phyloP scores from a whole-genome alignment of 1,140 invertebrate genomes.

The Drosophila parabipectinata region DNA sequence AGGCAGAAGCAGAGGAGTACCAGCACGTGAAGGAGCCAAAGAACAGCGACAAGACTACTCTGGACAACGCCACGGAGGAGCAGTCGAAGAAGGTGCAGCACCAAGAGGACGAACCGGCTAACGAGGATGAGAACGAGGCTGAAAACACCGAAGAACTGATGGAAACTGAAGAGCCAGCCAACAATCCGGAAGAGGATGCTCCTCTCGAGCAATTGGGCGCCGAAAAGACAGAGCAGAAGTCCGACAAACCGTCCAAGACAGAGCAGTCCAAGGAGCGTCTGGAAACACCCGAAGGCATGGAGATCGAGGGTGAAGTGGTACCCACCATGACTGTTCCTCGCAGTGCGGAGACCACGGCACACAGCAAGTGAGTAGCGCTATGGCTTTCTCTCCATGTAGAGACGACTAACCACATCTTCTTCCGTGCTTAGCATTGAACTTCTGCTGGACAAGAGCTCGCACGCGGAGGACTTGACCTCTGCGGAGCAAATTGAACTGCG shows the following conservation, averaged over 20 bases:
- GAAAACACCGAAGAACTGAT: constrained; percentile 84
- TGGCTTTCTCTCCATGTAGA: not conserved
- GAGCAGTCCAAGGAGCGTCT: constrained; percentile 83
- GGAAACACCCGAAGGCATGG: constrained; percentile 84
- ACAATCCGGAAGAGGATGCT: constrained; percentile 79
- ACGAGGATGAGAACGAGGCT: constrained; percentile 85
- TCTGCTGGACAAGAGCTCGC: constrained; percentile 62
- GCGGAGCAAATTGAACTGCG: constrained; percentile 70
- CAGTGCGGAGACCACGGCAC: constrained; percentile 88
- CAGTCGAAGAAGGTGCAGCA: constrained; percentile 90
- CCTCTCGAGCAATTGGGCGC: constrained; percentile 85
- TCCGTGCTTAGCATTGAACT: constrained; percentile 60
- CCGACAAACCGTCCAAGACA: constrained; percentile 85
- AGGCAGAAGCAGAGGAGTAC: constrained; percentile 86
- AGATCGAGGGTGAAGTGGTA: constrained; percentile 91
- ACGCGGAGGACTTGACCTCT: constrained; percentile 59
- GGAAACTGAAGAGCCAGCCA: constrained; percentile 61
- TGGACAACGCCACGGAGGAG: constrained; percentile 91
- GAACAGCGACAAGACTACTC: constrained; percentile 86
- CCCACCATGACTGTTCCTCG: constrained; percentile 88
- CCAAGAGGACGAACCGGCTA: constrained; percentile 85
- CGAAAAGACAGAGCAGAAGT: constrained; percentile 85
- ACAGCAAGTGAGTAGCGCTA: constrained; percentile 85
- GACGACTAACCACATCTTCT: not conserved
- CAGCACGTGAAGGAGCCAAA: constrained; percentile 94